Evolutionary conservation across 2,888 invertebrate genomes (phyloP).

Genomic region (Drosophila pegasa): DNA sequence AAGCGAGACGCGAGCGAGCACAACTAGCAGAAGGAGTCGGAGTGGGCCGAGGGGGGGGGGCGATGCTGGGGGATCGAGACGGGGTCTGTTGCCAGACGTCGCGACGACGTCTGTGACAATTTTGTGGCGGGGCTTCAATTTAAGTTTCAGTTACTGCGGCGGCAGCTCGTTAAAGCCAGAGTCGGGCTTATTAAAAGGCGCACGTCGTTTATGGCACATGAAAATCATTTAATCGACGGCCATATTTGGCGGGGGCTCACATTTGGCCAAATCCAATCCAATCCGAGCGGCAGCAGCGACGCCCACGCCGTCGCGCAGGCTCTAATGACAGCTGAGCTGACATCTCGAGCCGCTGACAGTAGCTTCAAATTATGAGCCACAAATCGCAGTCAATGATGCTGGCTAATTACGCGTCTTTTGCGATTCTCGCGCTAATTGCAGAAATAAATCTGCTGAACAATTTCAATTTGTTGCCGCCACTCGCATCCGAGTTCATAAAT

Average conservation of each 20-base stretch:
- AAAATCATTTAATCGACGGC: constrained; percentile 81
- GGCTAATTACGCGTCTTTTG: constrained; percentile 49
- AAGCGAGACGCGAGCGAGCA: constrained; percentile 56
- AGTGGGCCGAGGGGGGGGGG: too few species aligned
- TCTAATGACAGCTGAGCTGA: constrained; percentile 61
- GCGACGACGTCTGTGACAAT: constrained; percentile 75
- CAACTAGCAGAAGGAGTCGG: constrained; percentile 26
- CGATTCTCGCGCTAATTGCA: constrained; percentile 66
- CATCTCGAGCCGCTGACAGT: constrained; percentile 57
- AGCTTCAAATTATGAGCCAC: constrained; percentile 72
- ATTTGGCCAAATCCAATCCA: constrained; percentile 51
- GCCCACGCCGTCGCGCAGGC: constrained; percentile 53
- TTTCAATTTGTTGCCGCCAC: constrained; percentile 69
- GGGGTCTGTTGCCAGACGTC: constrained; percentile 46
- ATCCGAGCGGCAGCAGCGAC: constrained; percentile 37
- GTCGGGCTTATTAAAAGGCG: constrained; percentile 75
- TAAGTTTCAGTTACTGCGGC: constrained; percentile 47
- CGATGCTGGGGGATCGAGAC: too few species aligned
- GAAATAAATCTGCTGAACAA: constrained; percentile 74
- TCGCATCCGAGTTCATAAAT: constrained; percentile 62
- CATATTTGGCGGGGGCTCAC: constrained; percentile 69
- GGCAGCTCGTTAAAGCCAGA: constrained; percentile 71
- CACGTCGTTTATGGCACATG: constrained; percentile 80
- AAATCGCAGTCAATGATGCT: constrained; percentile 55
- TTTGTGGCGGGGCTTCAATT: constrained; percentile 60